Conservation (phyloP, 2,113 vertebrate species). For the Sinocyclocheilus anophthalmus region DNA sequence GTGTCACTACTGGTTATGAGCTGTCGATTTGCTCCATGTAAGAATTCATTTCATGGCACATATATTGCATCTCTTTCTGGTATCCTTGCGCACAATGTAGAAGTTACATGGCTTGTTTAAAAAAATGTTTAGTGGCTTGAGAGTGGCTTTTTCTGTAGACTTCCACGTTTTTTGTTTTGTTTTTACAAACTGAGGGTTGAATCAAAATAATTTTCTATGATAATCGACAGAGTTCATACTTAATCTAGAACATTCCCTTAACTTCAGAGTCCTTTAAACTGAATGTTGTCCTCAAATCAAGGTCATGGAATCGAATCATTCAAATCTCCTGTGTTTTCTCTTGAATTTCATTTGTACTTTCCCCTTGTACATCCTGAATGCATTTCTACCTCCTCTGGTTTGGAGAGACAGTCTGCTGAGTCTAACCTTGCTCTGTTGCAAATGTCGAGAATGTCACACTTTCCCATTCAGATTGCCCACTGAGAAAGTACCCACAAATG, state of each 20-base stretch:
- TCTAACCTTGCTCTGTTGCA: conserved; percentile 26
- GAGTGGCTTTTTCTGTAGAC: too few species aligned
- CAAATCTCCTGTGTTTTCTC: too few species aligned
- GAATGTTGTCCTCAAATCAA: too few species aligned
- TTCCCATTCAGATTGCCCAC: conserved; percentile 37
- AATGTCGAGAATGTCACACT: conserved; percentile 41
- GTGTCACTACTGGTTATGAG: background rate
- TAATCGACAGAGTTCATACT: background rate
- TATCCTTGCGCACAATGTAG: background rate
- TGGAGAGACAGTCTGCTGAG: background rate
- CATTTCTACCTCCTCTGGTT: background rate
- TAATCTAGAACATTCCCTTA: background rate
- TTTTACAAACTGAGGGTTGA: too few species aligned
- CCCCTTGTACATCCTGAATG: background rate
- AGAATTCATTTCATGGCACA: background rate
- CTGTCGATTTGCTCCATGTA: background rate
- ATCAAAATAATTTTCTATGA: background rate
- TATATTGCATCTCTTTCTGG: background rate
- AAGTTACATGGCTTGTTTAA: background rate
- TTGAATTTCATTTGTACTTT: too few species aligned
- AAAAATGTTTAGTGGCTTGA: too few species aligned
- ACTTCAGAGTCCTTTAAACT: too few species aligned
- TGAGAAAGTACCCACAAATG: conserved; percentile 33
- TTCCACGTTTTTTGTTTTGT: too few species aligned
- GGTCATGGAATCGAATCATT: too few species aligned